A percentile compares a stretch with the other conserved stretches of the same genome.
These are phyloP conservation scores for Glyphotaelius pellucidus DNA, from an alignment of 2,888 invertebrate species.

Conservation along the genomic window DNA sequence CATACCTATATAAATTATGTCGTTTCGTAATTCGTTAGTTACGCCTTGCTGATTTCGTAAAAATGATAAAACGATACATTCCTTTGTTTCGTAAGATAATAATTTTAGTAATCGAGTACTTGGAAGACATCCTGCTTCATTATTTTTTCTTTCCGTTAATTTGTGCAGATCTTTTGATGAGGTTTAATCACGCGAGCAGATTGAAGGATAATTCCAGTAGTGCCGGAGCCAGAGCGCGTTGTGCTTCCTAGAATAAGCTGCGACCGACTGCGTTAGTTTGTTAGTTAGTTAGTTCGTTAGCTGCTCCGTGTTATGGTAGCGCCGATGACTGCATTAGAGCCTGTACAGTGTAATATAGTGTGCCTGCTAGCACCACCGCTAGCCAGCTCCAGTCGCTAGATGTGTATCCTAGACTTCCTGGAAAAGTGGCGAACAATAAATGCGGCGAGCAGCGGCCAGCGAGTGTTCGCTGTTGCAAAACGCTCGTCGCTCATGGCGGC, in stretches of 20 bases:
- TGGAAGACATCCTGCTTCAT: too few relatives aligned
- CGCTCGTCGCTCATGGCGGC: not conserved
- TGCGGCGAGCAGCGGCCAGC: too few relatives aligned
- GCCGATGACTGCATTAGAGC: not conserved
- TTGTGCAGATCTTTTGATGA: not conserved
- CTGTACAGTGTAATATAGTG: not conserved
- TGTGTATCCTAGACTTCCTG: slow-evolving; percentile 7
- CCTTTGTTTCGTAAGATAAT: not conserved
- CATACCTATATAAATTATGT: not conserved
- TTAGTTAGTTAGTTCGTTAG: not conserved
- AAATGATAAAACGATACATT: not conserved
- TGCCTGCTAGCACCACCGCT: not conserved
- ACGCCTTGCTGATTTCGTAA: not conserved
- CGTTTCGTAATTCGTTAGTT: not conserved
- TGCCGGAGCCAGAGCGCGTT: not conserved
- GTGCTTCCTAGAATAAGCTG: not conserved
- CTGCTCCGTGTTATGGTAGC: not conserved
- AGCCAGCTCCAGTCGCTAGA: not conserved
- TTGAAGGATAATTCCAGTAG: not conserved
- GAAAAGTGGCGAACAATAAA: slow-evolving; percentile 24
- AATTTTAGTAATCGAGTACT: not conserved
- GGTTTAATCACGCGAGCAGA: not conserved
- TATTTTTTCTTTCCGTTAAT: too few relatives aligned
- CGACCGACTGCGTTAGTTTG: not conserved
- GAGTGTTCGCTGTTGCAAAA: not conserved